Conservation (phyloP, 2,797 vertebrate species). For the Australoheros facetus region DNA sequence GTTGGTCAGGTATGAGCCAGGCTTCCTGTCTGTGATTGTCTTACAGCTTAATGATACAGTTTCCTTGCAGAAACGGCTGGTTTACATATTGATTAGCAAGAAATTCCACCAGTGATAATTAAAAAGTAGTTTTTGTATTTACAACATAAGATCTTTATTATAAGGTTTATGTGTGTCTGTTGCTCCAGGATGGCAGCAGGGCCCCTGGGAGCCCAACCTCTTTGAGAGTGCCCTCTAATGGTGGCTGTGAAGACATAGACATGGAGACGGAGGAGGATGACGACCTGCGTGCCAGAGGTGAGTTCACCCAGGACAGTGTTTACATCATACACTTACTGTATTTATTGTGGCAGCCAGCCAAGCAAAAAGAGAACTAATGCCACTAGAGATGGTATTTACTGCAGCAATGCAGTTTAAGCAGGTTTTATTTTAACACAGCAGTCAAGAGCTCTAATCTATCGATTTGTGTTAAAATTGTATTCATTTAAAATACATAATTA, state of each 20-base stretch:
- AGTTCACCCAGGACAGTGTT: not conserved
- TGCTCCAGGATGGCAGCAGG: constrained; percentile 84
- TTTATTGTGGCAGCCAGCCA: not conserved
- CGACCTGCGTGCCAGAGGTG: constrained; percentile 90
- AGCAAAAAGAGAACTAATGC: not conserved
- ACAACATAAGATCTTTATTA: constrained; percentile 15
- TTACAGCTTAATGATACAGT: not conserved
- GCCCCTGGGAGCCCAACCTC: constrained; percentile 86
- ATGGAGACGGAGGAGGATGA: constrained; percentile 95
- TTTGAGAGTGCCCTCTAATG: constrained; percentile 87
- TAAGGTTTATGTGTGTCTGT: constrained; percentile 27
- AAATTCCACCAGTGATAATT: constrained; percentile 3
- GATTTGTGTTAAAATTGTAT: not conserved
- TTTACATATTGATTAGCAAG: not conserved
- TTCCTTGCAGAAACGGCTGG: not conserved
- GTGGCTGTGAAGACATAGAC: constrained; percentile 91
- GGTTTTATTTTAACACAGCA: not conserved
- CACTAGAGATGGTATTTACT: not conserved
- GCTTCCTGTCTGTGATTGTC: not conserved
- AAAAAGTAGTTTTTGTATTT: constrained; percentile 17
- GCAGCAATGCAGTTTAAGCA: not conserved
- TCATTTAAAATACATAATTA: not conserved
- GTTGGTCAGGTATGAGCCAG: constrained; percentile 69
- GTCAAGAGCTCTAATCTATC: not conserved
- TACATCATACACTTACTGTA: not conserved